Evolutionary conservation across 2,888 invertebrate species (phyloP).

Genomic region (Spodoptera picta): DNA sequence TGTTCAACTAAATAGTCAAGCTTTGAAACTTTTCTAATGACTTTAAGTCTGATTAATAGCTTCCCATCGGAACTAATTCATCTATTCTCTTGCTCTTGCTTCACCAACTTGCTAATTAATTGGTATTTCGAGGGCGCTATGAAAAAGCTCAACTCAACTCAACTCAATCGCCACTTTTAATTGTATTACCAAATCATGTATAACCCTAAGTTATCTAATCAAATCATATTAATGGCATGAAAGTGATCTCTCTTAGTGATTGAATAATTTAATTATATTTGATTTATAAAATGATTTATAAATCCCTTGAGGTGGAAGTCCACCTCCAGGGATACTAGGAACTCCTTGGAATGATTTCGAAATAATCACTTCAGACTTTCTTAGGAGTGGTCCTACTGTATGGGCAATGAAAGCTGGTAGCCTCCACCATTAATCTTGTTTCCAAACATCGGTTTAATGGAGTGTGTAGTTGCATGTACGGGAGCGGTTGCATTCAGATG

Average conservation of each 20-base stretch:
- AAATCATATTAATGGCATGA: too few species aligned
- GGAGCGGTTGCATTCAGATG: constrained; percentile 77
- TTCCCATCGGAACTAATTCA: constrained; percentile 9
- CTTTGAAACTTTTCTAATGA: constrained; percentile 4
- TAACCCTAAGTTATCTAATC: too few species aligned
- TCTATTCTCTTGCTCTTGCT: constrained; percentile 15
- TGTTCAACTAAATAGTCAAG: too few species aligned
- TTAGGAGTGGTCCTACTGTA: constrained; percentile 32
- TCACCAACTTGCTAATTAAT: constrained; percentile 21
- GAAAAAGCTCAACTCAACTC: constrained; percentile 43
- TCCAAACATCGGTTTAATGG: constrained; percentile 77
- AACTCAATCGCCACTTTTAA: too few species aligned
- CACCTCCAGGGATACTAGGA: neutral
- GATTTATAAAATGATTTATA: too few species aligned
- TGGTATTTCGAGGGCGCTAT: constrained; percentile 39
- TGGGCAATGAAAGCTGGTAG: constrained; percentile 5
- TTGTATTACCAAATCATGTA: too few species aligned
- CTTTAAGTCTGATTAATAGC: constrained; percentile 7
- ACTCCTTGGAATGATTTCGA: too few species aligned
- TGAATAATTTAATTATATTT: too few species aligned
- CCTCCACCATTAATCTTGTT: constrained; percentile 74
- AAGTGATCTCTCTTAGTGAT: too few species aligned
- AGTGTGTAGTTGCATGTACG: constrained; percentile 70
- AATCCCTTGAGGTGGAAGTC: too few species aligned
- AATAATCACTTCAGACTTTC: constrained; percentile 18